Evolutionary conservation across 2,888 invertebrate species (phyloP).

Genomic region (Diplolepis rosae): DNA sequence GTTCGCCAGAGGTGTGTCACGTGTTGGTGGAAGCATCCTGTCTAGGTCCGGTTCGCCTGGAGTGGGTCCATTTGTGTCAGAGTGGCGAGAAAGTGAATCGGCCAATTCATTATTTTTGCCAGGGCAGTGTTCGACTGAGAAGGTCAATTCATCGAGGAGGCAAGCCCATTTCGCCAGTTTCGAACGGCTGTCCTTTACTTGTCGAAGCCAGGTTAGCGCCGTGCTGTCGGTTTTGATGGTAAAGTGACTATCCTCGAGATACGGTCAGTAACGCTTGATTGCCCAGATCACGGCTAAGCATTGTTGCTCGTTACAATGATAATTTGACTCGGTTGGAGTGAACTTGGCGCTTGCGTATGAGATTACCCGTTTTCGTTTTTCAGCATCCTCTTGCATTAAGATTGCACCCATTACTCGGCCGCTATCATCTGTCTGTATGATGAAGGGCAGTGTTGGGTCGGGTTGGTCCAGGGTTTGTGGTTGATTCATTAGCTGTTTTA

Average conservation of each 20-base stretch:
- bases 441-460: background rate
- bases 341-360: constrained; percentile 36
- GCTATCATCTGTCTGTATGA: constrained; percentile 35
- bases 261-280: constrained; percentile 34
- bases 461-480: constrained; percentile 6
- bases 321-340: constrained; percentile 26
- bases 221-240: background rate
- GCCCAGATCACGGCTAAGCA: constrained; percentile 40
- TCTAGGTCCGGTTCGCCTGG: too few relatives aligned
- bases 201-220: too few relatives aligned
- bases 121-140: too few relatives aligned
- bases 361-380: constrained; percentile 28
- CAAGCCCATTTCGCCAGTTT: background rate
- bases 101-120: too few relatives aligned
- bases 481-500: constrained; percentile 19
- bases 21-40: too few relatives aligned
- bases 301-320: constrained; percentile 45
- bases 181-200: background rate
- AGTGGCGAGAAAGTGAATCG: too few relatives aligned
- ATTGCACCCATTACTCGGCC: constrained; percentile 8
- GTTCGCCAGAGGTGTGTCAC: too few relatives aligned
- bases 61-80: too few relatives aligned
- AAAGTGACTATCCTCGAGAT: constrained; percentile 36
- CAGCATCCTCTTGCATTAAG: background rate
- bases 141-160: background rate